Evolutionary conservation across 2,888 invertebrate species (phyloP).

Genomic region (Microctonus hyperodae): DNA sequence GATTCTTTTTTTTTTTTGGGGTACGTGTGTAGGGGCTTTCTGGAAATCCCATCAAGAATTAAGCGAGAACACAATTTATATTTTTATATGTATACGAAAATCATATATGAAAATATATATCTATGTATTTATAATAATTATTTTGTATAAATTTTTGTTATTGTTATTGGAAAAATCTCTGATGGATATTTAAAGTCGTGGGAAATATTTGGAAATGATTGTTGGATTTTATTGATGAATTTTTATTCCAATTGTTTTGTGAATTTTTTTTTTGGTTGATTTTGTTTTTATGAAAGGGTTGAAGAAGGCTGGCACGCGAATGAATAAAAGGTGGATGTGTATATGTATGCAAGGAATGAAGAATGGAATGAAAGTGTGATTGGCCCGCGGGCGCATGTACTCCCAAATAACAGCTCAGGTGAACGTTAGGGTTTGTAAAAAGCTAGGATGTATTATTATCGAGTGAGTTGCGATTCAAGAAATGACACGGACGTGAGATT

Average conservation of each 20-base stretch:
- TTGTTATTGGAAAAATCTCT: no score
- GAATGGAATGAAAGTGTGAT: slow-evolving; percentile 47
- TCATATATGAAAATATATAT: no score
- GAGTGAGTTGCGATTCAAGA: slow-evolving; percentile 57
- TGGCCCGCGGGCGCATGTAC: slow-evolving; percentile 50
- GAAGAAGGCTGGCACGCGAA: slow-evolving; percentile 6
- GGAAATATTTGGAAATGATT: no score
- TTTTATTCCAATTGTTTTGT: no score
- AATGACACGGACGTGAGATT: slow-evolving; percentile 58
- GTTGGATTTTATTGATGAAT: no score
- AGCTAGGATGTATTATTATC: slow-evolving; percentile 59
- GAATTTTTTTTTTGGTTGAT: neutral
- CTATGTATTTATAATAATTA: neutral
- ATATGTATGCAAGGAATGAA: slow-evolving; percentile 25
- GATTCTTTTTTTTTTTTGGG: neutral
- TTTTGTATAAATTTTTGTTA: neutral
- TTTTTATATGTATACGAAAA: neutral
- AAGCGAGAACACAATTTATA: neutral
- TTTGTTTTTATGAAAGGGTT: neutral
- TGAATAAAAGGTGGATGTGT: neutral
- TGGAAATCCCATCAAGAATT: neutral
- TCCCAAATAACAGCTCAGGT: slow-evolving; percentile 59
- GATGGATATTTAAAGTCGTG: no score
- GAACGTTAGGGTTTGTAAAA: slow-evolving; percentile 34
- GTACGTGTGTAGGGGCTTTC: neutral